phyloP scores from a whole-genome alignment of 2,113 vertebrate species.

The Elachura formosa region DNA sequence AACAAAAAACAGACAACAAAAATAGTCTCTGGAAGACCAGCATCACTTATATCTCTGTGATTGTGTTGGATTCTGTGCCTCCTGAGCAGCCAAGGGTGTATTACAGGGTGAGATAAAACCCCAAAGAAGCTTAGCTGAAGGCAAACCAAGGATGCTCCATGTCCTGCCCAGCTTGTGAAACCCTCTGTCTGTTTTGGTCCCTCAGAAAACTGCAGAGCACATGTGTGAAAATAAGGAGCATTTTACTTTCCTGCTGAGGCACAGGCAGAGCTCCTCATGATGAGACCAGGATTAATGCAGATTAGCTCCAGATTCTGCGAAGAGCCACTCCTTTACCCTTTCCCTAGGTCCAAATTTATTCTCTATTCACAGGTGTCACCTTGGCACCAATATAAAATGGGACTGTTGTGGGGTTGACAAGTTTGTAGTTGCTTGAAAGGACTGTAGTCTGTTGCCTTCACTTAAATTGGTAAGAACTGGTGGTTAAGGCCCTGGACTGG shows the following conservation, averaged over 20 bases:
- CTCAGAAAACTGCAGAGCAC: neutral
- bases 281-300: neutral
- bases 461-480: neutral
- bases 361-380: neutral
- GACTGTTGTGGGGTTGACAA: neutral
- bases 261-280: neutral
- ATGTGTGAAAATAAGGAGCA: neutral
- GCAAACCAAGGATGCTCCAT: neutral
- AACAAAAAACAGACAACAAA: neutral
- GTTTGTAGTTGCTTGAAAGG: neutral
- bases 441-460: neutral
- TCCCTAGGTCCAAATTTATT: neutral
- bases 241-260: neutral
- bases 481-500: neutral
- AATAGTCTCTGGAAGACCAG: neutral
- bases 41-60: neutral
- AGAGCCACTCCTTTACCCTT: neutral
- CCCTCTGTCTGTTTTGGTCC: rapidly evolving
- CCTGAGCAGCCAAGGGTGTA: neutral
- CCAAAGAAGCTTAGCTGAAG: neutral
- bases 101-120: neutral
- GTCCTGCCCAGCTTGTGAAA: neutral
- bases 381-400: neutral
- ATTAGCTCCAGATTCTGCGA: neutral
- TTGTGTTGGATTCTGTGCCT: neutral